Conservation (phyloP, 2,888 invertebrate genomes). For the Hydrotaea diabolus region DNA sequence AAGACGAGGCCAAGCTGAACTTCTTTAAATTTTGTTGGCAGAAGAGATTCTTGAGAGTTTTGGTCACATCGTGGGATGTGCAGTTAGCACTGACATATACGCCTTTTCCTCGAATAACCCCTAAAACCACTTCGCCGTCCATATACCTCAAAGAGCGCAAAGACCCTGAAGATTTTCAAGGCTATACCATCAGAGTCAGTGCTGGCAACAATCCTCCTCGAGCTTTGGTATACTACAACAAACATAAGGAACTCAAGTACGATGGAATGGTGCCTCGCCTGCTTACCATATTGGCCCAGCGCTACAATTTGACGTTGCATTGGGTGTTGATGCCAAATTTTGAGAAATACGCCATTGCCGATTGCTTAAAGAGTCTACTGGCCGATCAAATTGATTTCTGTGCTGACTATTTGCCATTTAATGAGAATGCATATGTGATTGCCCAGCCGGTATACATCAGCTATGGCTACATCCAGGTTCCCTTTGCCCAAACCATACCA, state of each 20-base stretch:
- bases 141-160: slow-evolving; percentile 29
- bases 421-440: not conserved
- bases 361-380: slow-evolving; percentile 21
- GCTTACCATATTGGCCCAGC: slow-evolving; percentile 33
- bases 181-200: slow-evolving; percentile 35
- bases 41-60: slow-evolving; percentile 40
- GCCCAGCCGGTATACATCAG: slow-evolving; percentile 8
- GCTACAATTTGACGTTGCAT: slow-evolving; percentile 35
- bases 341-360: not conserved
- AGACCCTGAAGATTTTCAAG: not conserved
- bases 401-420: not conserved
- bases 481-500: slow-evolving; percentile 62
- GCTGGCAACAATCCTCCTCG: slow-evolving; percentile 43
- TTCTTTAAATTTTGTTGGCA: slow-evolving; percentile 43
- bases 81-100: slow-evolving; percentile 1
- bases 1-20: not conserved
- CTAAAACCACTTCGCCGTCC: not conserved
- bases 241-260: not conserved
- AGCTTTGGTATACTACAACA: slow-evolving; percentile 32
- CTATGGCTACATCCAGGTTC: slow-evolving; percentile 65
- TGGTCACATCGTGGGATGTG: not conserved
- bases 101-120: not conserved
- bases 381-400: slow-evolving; percentile 27
- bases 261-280: slow-evolving; percentile 10
- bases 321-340: slow-evolving; percentile 11